Base-by-base conservation (phyloP, 92 coral and sea anemone species). In the Umimayanthus chanpuru region DNA sequence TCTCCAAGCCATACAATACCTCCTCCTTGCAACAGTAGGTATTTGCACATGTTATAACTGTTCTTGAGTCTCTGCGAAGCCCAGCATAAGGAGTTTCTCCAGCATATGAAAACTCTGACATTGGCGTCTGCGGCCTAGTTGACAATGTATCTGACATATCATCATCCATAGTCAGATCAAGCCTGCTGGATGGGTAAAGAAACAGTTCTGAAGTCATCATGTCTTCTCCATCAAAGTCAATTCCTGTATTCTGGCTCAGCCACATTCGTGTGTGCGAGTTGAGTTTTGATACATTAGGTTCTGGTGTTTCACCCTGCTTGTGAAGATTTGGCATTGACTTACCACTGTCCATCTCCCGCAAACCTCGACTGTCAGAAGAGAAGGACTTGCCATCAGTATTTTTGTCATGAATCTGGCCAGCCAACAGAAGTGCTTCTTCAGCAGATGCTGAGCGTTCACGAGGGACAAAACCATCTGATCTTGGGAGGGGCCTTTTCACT, bases 91-190 rank as follows among this genome's bases (percentile, higher is more conserved):
- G 98, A 21, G 90, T 73, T 73, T 94, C 98, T 9, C 98, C 98
- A 29, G 98, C 93, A 70, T 93, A 94, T 5, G 98, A 94, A 88
- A 94, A 94, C 77, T 94, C 98, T 14, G 98, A 94, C 98, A 94
- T 94, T 39, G 98, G 98, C 79, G 96, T 91, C 77, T 93, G 93
- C 30, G 98, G 96, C 12, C 98, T 90, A 1, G 98, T 93, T 16
- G 94, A 92, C 18, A 92, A 56, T 9, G 94, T 80, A 53, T 91
- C 90, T 7, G 86, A 80, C 85, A 86, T 82, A 38, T 93, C 96
- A 11, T 90, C 94, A 14, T 86, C 91, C 70, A 91, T 84, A 12
- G 95, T 89, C 32, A 94, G 90, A 76, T 94, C 95, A 85, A 94
- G 90, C 58, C 92, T 92, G 81, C 90, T 94, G 44, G 98, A 93